Base-by-base conservation (phyloP, 2,888 invertebrate genomes). In the Acleris holmiana region DNA sequence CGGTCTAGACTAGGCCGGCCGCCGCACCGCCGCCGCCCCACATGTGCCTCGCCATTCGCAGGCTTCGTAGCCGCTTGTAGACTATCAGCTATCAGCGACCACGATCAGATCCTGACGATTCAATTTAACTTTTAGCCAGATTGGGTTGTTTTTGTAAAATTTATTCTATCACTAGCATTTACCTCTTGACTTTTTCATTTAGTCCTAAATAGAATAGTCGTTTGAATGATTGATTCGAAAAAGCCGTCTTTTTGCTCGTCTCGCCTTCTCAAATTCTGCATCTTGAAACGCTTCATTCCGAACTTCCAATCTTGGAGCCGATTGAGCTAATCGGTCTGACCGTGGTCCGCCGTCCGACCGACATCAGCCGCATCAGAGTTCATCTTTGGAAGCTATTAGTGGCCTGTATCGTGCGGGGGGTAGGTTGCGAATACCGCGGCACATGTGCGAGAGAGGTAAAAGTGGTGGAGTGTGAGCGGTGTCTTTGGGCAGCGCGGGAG, bases 401-500 rank as follows among this genome's bases (percentile, higher is more conserved):
- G 19, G 49, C 53, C 46, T 48, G 48, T 44, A 48, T 57, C 48
- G 58, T 54, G 67, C 60, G 59, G 63, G 60, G 65, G 55, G 59
- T 67, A 67, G 55, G 66, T 65, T 66, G 70, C 69, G 83, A 79
- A 79, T 80, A 75, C 84, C 80, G 79, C 75, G 85, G 85, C 85
- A 84, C 86, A 82, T 79, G 83, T 73, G 75, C 66, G 72, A 71
- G 76, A 73, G 71, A 73, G 71, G 73, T 68, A 66, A 69, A 71
- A 69, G 76, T 79, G 79, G 84, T 77, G 81, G 83, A 79, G 82
- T 82, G 87, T 87, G 81, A 83, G 89, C 88, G 86, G 87, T 87
- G 90, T 87, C 81, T 86, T 86, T 89, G 87, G 84, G 78, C 90
- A 89, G 91, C 89, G 87, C 78, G 80, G 71, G 72, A 71, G 77